Conservation (phyloP, 2,888 invertebrate genomes). For the Adineta ricciae region DNA sequence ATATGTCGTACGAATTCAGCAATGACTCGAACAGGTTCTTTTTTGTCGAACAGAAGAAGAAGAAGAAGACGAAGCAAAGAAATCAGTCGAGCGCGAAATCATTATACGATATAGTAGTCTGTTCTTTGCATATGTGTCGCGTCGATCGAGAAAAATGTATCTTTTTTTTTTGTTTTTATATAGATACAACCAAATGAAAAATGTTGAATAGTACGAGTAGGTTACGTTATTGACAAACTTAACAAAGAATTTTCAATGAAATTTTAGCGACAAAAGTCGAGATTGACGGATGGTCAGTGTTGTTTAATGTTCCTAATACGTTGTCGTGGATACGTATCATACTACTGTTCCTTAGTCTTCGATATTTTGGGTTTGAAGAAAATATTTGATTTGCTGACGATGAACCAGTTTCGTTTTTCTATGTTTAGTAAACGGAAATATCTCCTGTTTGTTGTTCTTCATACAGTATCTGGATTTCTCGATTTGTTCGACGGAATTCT, state of each 20-base stretch:
- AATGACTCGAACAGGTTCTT: too few species aligned
- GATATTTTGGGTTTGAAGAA: neutral
- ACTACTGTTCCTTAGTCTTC: neutral
- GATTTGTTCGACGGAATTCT: neutral
- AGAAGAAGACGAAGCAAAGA: too few species aligned
- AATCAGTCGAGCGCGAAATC: too few species aligned
- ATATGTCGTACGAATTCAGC: too few species aligned
- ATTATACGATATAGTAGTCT: neutral
- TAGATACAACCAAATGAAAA: neutral
- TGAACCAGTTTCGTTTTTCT: neutral
- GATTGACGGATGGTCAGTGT: neutral
- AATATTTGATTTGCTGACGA: neutral
- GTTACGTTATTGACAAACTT: neutral
- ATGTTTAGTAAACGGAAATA: neutral
- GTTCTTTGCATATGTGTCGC: neutral
- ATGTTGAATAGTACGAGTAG: neutral
- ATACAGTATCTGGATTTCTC: neutral
- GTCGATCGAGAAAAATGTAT: neutral
- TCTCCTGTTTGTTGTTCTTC: neutral
- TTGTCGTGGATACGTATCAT: neutral
- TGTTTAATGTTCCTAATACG: neutral
- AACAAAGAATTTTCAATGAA: neutral
- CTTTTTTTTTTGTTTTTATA: neutral
- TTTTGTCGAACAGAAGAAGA: too few species aligned
- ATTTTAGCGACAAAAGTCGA: neutral